These are phyloP conservation scores for Dolichallabes microphthalmus DNA, from an alignment of 2,113 vertebrate genomes.

Conservation along the genomic window DNA sequence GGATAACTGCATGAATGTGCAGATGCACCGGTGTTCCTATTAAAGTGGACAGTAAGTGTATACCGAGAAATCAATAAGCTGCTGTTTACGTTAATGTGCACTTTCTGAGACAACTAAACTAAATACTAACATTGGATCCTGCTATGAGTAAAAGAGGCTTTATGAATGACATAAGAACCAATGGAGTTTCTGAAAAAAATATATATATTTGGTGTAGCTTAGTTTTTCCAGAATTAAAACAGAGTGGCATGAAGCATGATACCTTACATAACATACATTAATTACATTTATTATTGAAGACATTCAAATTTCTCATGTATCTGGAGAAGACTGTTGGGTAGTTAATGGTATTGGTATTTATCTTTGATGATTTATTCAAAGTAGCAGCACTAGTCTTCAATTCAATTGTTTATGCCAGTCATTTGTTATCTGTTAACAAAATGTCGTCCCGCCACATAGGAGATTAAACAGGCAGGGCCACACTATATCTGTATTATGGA, in stretches of 20 bases:
- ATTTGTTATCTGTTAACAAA: neutral
- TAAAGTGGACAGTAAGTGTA: neutral
- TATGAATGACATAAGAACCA: neutral
- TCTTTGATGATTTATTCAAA: neutral
- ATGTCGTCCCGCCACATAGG: neutral
- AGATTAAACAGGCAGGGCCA: neutral
- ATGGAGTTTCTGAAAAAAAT: neutral
- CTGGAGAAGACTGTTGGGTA: neutral
- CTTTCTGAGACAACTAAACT: constrained; percentile 22
- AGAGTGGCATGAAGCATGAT: neutral
- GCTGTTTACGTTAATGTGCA: constrained; percentile 24
- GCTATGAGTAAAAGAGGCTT: neutral
- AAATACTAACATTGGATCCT: neutral
- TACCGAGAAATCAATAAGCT: neutral
- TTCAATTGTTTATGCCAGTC: neutral
- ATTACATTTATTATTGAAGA: neutral
- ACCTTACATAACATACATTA: neutral
- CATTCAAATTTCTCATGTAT: neutral
- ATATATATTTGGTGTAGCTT: neutral
- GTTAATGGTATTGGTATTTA: neutral
- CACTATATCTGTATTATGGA: neutral
- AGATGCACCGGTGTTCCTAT: neutral
- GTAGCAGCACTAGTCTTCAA: neutral
- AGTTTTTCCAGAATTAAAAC: neutral
- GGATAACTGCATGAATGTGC: neutral